Conservation (phyloP, 2,888 invertebrate species). For the Spisula solida region DNA sequence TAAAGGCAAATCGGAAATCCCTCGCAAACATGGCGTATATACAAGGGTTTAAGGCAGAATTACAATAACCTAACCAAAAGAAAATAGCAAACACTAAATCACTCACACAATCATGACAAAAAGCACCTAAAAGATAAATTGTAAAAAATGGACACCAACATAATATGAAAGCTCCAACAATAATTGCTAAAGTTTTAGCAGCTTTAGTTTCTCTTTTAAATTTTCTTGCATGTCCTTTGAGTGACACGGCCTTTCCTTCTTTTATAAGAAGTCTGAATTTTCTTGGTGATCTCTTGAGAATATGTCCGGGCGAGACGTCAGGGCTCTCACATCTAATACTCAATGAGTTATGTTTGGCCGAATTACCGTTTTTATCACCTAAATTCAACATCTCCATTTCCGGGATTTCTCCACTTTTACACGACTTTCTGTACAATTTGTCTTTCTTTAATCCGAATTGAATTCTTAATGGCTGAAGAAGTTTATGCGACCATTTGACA, state of each 20-base stretch:
- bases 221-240: conserved; percentile 95
- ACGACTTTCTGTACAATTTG: background rate
- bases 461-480: conserved; percentile 29
- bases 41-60: conserved; percentile 97
- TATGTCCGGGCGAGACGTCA: background rate
- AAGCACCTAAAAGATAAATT: conserved; percentile 95
- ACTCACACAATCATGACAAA: conserved; percentile 94
- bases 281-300: conserved; percentile 35
- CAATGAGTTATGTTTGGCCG: conserved; percentile 12
- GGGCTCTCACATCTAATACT: conserved; percentile 19
- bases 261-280: conserved; percentile 59
- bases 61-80: conserved; percentile 99
- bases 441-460: conserved; percentile 31
- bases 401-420: conserved; percentile 39
- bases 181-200: conserved; percentile 98
- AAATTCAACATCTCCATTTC: conserved; percentile 55
- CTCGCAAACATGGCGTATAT: conserved; percentile 98
- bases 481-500: conserved; percentile 23
- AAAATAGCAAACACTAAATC: conserved; percentile 94
- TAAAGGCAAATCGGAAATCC: conserved; percentile 98
- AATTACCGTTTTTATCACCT: conserved; percentile 25
- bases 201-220: conserved; percentile 97
- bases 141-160: conserved; percentile 99
- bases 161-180: conserved; percentile 98
- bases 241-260: conserved; percentile 88